Evolutionary conservation across 2,113 vertebrate species (phyloP).

Genomic region (Ceratotherium simum): DNA sequence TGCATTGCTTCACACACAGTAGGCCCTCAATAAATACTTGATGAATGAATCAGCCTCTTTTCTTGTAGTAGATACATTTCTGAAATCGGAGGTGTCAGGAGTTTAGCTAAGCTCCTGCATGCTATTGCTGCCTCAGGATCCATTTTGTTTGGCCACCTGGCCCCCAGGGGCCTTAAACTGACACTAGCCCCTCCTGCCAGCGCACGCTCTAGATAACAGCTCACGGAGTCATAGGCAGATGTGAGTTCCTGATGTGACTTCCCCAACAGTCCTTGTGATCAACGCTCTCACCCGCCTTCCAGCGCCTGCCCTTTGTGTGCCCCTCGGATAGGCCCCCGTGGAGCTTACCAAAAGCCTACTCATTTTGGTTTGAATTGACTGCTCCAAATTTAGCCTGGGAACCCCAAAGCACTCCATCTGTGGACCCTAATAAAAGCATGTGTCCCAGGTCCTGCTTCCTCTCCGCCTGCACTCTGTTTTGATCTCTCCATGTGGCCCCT

Average conservation of each 20-base stretch:
- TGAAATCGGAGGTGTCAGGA: not conserved
- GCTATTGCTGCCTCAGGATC: not conserved
- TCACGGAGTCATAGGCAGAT: not conserved
- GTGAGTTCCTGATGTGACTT: not conserved
- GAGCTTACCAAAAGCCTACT: not conserved
- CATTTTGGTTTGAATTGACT: not conserved
- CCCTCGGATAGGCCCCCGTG: not conserved
- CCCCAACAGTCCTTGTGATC: not conserved
- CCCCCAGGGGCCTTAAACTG: not conserved
- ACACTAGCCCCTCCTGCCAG: not conserved
- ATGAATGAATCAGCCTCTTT: not conserved
- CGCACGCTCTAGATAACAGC: not conserved
- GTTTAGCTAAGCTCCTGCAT: not conserved
- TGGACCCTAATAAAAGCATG: not conserved
- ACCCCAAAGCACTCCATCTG: not conserved
- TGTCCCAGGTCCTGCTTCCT: not conserved
- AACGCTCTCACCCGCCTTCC: not conserved
- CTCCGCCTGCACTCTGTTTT: not conserved
- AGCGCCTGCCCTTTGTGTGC: not conserved
- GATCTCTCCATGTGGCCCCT: not conserved
- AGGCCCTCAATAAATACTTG: not conserved
- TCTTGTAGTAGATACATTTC: not conserved
- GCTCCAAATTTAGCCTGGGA: not conserved
- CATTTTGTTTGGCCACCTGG: not conserved
- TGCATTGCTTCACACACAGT: not conserved